Base-by-base conservation (phyloP, 2,888 invertebrate species). In the Diploptera punctata region DNA sequence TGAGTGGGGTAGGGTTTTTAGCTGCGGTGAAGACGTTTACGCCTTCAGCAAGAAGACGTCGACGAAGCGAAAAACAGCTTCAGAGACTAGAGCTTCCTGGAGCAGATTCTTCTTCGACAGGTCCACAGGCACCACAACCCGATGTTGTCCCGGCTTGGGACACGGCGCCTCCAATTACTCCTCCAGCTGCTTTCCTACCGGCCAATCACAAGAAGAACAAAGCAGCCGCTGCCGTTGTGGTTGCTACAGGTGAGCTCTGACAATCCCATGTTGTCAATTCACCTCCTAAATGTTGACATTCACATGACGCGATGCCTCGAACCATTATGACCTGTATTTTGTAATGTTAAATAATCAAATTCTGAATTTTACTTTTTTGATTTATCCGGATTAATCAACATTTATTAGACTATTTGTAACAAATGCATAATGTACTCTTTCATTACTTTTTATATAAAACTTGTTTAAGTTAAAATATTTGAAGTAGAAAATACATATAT, bases 111-210 rank as follows among this genome's bases (percentile, higher is more conserved):
- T n/a, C n/a, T n/a, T 24, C 62, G 29, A n/a, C 73, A 74, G 76
- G 68, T 72, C 49, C 47, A 24, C 67, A 65, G 24, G 61, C 60
- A n/a, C 38, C 52, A 76, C 85, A 84, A 74, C 86, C 87, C 65
- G 87, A 87, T 78, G 86, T 86, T 67, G 86, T 87, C 70, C 86
- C 87, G 43, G 83, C 82, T 76, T 88, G 87, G 87, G 87, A 88
- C 77, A 81, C 83, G 5, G 88, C 86, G 75, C 86, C 88, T 31
- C 90, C 90, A 31, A 90, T 90, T 76, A 90, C 90, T 33, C 90
- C 90, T 29, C 91, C 90, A 18, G 89, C 90, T 9, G 89, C 89
- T 71, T 90, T 90, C 79, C 82, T 89, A 68, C 87, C 89, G 3
- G 87, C 87, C 26, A 89, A 88, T 52, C 89, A 88, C 78, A 87